These are phyloP conservation scores for Megaceryle alcyon DNA, from an alignment of 2,797 vertebrate species.

Conservation along the genomic window DNA sequence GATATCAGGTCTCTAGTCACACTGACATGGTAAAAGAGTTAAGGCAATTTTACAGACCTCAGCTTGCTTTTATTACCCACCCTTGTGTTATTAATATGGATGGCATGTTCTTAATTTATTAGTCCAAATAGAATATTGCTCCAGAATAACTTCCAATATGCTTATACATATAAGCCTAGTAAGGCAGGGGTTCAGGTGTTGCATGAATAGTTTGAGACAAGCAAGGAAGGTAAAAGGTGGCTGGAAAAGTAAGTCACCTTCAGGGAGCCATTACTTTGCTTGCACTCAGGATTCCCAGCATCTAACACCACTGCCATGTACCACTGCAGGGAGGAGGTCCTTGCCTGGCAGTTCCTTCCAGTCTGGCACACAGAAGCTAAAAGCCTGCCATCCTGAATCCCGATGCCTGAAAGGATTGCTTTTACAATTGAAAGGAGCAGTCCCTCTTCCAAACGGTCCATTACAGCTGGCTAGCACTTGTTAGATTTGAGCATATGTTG, in stretches of 20 bases:
- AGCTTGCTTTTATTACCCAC: conserved; percentile 34
- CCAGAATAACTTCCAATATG: conserved; percentile 13
- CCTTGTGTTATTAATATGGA: conserved; percentile 39
- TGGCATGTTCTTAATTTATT: conserved; percentile 40
- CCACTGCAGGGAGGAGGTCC: not conserved
- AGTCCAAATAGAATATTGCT: conserved; percentile 33
- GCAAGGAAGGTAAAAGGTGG: not conserved
- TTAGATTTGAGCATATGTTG: not conserved
- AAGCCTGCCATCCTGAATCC: not conserved
- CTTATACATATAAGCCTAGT: conserved; percentile 6
- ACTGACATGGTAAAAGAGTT: not conserved
- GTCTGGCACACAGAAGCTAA: not conserved
- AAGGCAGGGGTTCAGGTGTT: not conserved
- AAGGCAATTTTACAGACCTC: conserved; percentile 4
- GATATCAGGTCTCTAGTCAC: not conserved
- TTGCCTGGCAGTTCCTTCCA: not conserved
- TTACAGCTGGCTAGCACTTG: not conserved
- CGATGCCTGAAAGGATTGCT: not conserved
- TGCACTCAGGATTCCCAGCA: not conserved
- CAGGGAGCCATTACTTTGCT: not conserved
- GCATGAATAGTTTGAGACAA: not conserved
- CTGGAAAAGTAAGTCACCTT: not conserved
- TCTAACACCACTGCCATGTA: not conserved
- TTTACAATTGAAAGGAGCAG: not conserved
- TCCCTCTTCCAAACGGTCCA: not conserved